A percentile compares a stretch with the other conserved stretches of the same genome.
phyloP scores from a whole-genome alignment of 2,797 vertebrate genomes.

The Alectoris magna region DNA sequence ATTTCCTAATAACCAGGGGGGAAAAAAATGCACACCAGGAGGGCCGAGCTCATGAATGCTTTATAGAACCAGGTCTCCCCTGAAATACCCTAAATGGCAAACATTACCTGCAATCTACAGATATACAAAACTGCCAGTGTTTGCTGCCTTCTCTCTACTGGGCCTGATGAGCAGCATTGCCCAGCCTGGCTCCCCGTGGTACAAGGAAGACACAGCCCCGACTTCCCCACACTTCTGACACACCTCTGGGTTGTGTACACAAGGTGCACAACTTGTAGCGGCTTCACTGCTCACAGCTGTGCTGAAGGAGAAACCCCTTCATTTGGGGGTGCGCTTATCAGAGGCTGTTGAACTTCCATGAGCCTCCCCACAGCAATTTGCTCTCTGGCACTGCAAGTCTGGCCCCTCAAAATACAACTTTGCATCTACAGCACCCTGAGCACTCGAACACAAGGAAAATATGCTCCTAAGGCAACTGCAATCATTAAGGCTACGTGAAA shows the following conservation, averaged over 20 bases:
- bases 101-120: background rate
- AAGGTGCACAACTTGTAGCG: accelerated
- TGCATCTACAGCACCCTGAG: background rate
- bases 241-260: background rate
- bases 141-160: background rate
- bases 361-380: background rate
- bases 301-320: background rate
- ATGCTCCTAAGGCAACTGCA: background rate
- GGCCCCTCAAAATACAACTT: background rate
- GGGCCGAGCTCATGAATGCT: constrained; percentile 64
- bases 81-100: constrained; percentile 44
- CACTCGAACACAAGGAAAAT: background rate
- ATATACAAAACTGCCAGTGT: background rate
- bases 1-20: constrained; percentile 57
- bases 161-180: background rate
- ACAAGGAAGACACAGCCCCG: background rate
- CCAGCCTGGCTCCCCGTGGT: background rate
- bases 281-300: background rate
- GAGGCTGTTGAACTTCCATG: background rate
- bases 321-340: background rate
- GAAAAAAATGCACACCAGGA: background rate
- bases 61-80: constrained; percentile 52
- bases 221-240: accelerated
- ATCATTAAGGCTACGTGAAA: background rate
- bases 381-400: background rate